Evolutionary conservation across 2,797 vertebrate genomes (phyloP).

Genomic region (Acanthopagrus latus): DNA sequence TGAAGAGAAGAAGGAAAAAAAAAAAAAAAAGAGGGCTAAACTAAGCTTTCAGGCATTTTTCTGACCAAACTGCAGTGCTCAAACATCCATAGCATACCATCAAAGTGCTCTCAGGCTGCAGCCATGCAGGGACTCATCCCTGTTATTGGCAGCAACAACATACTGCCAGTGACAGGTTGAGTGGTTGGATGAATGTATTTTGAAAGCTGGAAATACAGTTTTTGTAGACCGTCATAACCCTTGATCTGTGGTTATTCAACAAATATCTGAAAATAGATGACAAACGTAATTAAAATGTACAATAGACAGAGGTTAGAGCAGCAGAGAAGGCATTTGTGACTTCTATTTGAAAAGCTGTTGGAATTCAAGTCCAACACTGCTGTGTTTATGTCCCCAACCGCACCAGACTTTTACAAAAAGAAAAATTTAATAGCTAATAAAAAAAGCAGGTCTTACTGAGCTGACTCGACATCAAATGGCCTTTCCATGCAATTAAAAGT

Average conservation of each 20-base stretch:
- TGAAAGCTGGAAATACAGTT: conserved; percentile 9
- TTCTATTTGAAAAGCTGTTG: conserved; percentile 19
- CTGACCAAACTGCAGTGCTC: conserved; percentile 18
- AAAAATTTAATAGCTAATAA: conserved; percentile 8
- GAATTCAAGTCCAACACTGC: conserved; percentile 19
- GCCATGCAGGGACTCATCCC: conserved; percentile 22
- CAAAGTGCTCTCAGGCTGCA: conserved; percentile 32
- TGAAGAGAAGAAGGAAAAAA: background rate
- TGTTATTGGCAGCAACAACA: conserved; percentile 34
- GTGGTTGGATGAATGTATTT: conserved; percentile 17
- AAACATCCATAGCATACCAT: conserved; percentile 35
- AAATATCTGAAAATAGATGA: conserved; percentile 17
- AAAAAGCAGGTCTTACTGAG: conserved; percentile 5
- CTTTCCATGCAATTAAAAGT: conserved; percentile 19
- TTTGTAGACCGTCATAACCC: too few relatives aligned
- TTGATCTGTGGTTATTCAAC: conserved; percentile 1
- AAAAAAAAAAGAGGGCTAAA: conserved; percentile 13
- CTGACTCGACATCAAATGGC: conserved; percentile 14
- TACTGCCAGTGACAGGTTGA: conserved; percentile 32
- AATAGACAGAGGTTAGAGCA: background rate
- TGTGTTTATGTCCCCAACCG: background rate
- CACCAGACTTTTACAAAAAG: background rate
- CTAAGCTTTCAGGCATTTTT: conserved; percentile 35
- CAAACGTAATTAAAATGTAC: background rate
- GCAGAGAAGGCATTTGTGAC: background rate